Percentiles rank a stretch among this genome's conserved stretches.
phyloP scores from a whole-genome alignment of 2,888 invertebrate species.

The Dastarcus helophoroides region DNA sequence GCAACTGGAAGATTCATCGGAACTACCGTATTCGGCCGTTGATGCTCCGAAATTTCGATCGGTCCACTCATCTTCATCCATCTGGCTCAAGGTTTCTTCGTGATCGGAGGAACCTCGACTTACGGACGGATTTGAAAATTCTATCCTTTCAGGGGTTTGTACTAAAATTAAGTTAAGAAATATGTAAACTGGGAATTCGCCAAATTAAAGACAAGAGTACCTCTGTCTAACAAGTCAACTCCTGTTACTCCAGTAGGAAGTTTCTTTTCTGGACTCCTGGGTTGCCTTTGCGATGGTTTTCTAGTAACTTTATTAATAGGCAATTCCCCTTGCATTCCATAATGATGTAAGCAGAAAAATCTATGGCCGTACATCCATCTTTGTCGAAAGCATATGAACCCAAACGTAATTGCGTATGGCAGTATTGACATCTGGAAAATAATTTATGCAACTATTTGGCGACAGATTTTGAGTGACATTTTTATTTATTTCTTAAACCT shows the following conservation, averaged over 20 bases:
- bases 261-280: slow-evolving; percentile 41
- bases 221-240: slow-evolving; percentile 41
- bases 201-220: slow-evolving; percentile 13
- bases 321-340: slow-evolving; percentile 49
- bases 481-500: neutral
- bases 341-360: slow-evolving; percentile 69
- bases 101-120: slow-evolving; percentile 44
- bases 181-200: slow-evolving; percentile 8
- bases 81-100: slow-evolving; percentile 60
- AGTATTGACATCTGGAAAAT: slow-evolving; percentile 67
- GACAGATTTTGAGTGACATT: too few relatives aligned
- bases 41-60: slow-evolving; percentile 83
- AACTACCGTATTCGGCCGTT: slow-evolving; percentile 48
- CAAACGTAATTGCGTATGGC: slow-evolving; percentile 71
- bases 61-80: slow-evolving; percentile 94
- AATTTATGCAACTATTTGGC: too few relatives aligned
- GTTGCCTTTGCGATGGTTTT: slow-evolving; percentile 22
- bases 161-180: slow-evolving; percentile 26
- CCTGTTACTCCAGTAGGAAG: slow-evolving; percentile 38
- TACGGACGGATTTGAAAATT: slow-evolving; percentile 62
- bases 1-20: slow-evolving; percentile 49
- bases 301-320: slow-evolving; percentile 22
- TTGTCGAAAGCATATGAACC: slow-evolving; percentile 65
- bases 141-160: slow-evolving; percentile 67
- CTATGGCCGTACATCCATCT: slow-evolving; percentile 54